A percentile compares a stretch with the other conserved stretches of the same genome.
Conservation (phyloP, 2,113 vertebrate species). For the Archilochus colubris region DNA sequence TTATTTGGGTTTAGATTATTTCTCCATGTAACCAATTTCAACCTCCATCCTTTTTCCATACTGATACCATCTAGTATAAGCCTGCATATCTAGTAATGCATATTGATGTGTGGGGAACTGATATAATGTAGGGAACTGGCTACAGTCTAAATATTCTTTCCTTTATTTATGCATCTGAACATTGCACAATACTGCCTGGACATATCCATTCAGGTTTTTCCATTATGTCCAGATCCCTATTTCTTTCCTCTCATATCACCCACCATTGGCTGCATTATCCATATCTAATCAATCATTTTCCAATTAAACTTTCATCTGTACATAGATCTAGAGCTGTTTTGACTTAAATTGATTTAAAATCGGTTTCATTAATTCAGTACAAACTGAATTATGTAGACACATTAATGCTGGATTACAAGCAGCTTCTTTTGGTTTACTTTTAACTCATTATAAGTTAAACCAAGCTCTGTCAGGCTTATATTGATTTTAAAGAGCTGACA, state of each 20-base stretch:
- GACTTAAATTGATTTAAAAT: background rate
- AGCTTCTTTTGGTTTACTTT: conserved; percentile 19
- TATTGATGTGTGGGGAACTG: background rate
- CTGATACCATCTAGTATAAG: background rate
- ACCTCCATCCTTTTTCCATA: background rate
- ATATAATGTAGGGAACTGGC: background rate
- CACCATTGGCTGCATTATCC: background rate
- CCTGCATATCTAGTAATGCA: background rate
- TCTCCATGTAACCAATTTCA: background rate
- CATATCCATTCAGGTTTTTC: background rate
- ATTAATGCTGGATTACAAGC: background rate
- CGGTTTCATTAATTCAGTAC: background rate
- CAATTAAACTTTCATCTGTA: background rate
- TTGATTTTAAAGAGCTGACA: background rate
- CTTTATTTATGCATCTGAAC: background rate
- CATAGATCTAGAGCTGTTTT: background rate
- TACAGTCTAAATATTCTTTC: background rate
- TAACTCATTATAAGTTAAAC: background rate
- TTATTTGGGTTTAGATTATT: background rate
- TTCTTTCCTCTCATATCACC: background rate
- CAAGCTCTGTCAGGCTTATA: background rate
- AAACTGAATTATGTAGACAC: background rate
- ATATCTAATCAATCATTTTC: conserved; percentile 11
- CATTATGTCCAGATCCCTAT: background rate
- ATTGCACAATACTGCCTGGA: background rate